Conservation (phyloP, 2,113 vertebrate genomes). For the Macquaria ambigua region DNA sequence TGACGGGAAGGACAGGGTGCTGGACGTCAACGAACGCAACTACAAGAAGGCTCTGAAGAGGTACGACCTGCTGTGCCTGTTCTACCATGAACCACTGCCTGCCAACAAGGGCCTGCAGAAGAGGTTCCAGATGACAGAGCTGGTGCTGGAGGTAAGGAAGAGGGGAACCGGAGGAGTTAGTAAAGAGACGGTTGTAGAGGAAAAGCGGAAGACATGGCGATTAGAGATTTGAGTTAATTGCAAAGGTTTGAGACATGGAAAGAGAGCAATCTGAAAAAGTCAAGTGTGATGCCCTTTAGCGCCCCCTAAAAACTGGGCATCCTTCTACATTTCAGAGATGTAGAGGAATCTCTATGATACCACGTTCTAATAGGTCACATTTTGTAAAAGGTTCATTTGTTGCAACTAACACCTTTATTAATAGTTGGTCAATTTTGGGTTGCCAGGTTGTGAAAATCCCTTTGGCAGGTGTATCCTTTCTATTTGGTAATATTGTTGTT, state of each 20-base stretch:
- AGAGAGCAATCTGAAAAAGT: background rate
- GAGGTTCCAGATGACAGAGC: conserved; percentile 93
- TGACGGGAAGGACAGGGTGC: conserved; percentile 95
- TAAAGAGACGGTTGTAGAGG: background rate
- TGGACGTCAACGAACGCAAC: conserved; percentile 93
- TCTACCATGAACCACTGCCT: conserved; percentile 90
- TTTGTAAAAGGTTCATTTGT: background rate
- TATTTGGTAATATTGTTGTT: background rate
- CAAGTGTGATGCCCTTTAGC: background rate
- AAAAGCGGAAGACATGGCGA: background rate
- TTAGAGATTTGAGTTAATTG: background rate
- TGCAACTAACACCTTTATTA: background rate
- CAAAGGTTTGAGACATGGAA: background rate
- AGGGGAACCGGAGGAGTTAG: background rate
- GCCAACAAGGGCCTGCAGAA: conserved; percentile 92
- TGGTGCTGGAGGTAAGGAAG: conserved; percentile 95
- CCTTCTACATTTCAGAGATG: background rate
- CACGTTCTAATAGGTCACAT: background rate
- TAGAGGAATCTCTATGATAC: background rate
- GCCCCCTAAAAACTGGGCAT: background rate
- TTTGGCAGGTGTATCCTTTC: background rate
- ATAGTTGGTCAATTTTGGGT: background rate
- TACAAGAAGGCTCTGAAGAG: conserved; percentile 95
- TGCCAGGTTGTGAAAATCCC: background rate
- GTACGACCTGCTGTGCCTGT: conserved; percentile 92